Conservation (phyloP, 2,888 invertebrate species). For the Arenicola marina region DNA sequence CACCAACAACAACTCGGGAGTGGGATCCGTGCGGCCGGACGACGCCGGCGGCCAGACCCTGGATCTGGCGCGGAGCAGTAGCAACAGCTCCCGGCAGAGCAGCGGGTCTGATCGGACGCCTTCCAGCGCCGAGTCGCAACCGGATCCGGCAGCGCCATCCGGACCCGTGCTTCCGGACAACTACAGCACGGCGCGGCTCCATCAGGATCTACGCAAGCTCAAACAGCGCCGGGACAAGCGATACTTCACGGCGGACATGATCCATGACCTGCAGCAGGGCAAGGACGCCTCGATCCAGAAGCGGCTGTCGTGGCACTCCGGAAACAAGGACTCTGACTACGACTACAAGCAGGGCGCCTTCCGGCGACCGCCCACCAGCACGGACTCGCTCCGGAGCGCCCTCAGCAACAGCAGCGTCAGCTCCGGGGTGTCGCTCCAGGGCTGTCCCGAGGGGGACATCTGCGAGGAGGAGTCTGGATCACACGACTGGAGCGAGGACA, state of each 20-base stretch:
- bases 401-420: conserved; percentile 63
- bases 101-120: no score
- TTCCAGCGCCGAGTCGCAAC: no score
- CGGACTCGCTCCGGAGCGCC: conserved; percentile 61
- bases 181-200: no score
- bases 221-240: conserved; percentile 60
- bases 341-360: conserved; percentile 26
- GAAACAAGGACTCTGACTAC: conserved; percentile 42
- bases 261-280: conserved; percentile 66
- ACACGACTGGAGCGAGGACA: neutral
- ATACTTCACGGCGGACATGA: conserved; percentile 72
- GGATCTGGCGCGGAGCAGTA: no score
- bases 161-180: neutral
- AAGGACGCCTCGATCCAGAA: conserved; percentile 66
- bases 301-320: conserved; percentile 69
- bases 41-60: no score
- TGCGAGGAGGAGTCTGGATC: conserved; percentile 36
- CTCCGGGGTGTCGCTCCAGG: conserved; percentile 61
- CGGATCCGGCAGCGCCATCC: no score
- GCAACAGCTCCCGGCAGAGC: no score
- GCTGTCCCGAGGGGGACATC: conserved; percentile 50
- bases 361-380: conserved; percentile 52
- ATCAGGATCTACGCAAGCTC: conserved; percentile 67
- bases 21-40: no score
- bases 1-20: no score